Evolutionary conservation across 2,888 invertebrate species (phyloP), one percentile per base, ranked within the genome.

Genomic region (Trimorus sp.): DNA sequence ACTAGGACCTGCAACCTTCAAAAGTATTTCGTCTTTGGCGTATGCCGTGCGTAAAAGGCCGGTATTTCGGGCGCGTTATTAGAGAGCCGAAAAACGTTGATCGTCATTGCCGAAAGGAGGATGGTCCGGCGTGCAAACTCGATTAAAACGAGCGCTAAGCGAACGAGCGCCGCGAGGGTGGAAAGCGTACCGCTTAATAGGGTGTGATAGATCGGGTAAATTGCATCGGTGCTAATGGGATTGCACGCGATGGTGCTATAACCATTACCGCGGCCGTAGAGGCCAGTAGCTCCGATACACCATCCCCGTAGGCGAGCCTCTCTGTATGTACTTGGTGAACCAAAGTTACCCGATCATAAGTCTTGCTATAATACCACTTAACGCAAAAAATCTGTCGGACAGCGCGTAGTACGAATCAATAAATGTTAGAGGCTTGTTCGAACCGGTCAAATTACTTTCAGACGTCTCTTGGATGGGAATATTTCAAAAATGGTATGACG

Each of bases 151-250:
- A 89, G 88, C 88, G 89, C 88, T 89, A 89, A 89, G 89, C 89
- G 89, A 88, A 88, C 88, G 88, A 86, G 85, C 84, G 82, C 84
- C 85, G 85, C 85, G 86, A 85, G 85, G 87, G 87, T 86, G 87
- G 88, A 88, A 88, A 89, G 89, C 90, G 89, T 87, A 88, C 89
- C 90, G 89, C 89, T 91, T 91, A 91, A 91, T 91, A 91, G 91
- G 90, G 90, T 91, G 91, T 91, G 91, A 91, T 91, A 91, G 91
- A 91, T 91, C 91, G 91, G 90, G 88, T 90, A 91, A 91, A 91
- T 91, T 91, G 91, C 91, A 90, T 91, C 89, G 90, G 89, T 89
- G 91, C 91, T 91, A 91, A 91, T 91, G 91, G 91, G 91, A 91
- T 91, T 91, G 91, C 91, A 90, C 90, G 89, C 90, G 91, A 90